Evolutionary conservation across 2,113 vertebrate genomes (phyloP).

Genomic region (Cyphomyrus plagiostoma): DNA sequence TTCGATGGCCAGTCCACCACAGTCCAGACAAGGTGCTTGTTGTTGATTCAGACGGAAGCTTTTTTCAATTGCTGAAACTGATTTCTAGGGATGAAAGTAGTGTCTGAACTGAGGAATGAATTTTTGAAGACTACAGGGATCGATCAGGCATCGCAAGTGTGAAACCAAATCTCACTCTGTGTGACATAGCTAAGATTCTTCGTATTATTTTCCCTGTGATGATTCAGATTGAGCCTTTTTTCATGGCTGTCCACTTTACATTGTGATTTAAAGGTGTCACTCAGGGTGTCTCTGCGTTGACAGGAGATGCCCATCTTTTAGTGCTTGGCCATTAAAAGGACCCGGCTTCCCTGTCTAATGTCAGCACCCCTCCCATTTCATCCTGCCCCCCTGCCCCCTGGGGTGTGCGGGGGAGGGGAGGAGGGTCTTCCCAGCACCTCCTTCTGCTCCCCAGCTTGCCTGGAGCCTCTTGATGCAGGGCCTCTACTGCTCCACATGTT

Average conservation of each 20-base stretch:
- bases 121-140: no score
- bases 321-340: neutral
- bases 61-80: no score
- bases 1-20: neutral
- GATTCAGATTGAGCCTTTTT: neutral
- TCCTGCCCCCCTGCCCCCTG: neutral
- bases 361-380: neutral
- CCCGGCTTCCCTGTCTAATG: neutral
- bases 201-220: neutral
- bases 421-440: neutral
- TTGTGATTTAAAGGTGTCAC: neutral
- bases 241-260: neutral
- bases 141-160: neutral
- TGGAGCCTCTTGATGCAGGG: neutral
- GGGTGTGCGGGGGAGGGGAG: neutral
- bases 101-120: no score
- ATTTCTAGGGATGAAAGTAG: no score
- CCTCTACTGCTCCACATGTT: neutral
- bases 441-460: neutral
- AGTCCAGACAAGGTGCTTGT: no score
- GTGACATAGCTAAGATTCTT: neutral
- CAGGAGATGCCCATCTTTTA: neutral
- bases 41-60: no score
- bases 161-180: neutral
- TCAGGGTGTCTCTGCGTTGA: neutral